Evolutionary conservation across 2,888 invertebrate species (phyloP), one percentile per base, ranked within the genome.

Genomic region (Chironomus riparius): DNA sequence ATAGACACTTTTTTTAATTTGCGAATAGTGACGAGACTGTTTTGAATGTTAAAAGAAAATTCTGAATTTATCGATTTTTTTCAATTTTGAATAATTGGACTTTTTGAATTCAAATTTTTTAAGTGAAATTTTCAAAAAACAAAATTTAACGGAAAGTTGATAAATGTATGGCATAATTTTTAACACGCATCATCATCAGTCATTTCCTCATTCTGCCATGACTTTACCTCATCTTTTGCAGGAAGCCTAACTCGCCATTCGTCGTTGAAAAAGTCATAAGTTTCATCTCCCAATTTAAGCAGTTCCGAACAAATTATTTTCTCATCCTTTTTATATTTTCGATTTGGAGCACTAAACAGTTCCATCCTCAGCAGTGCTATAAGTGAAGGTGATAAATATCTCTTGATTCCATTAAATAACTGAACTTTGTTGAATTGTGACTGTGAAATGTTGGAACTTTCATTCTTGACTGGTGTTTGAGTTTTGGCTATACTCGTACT

Each of bases 241-340:
- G 84, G 84, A 69, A 84, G 78, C 5, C 84, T 80, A 69, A 83
- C 81, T 7, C 84, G 80, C 83, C 83, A 84, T 76, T 84, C 84
- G 56, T 84, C 83, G 21, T 79, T 80, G 18, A 83, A 80, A 62
- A 81, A 83, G 13, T 80, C 79, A 77, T 82, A 84, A 5, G 82
- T 79, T 0, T 78, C 75, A 15, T 82, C 81, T 4, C 84, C 83
- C 10, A 83, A 78, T 18, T 79, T 80, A 24, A 83, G 76, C 6
- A 84, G 70, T 69, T 84, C 84, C 10, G 80, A 78, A 2, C 82
- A 78, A 28, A 81, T 80, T 3, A 80, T 79, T n/a, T 80, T 81
- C 77, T 84, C 84, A 77, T 84, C 84, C 0, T 79, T 77, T 77
- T 82, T 82, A 82, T 83, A 84, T 13, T 78, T 77, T 5, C 84